phyloP scores from a whole-genome alignment of 2,888 invertebrate species.

The Flexamia atlantica region DNA sequence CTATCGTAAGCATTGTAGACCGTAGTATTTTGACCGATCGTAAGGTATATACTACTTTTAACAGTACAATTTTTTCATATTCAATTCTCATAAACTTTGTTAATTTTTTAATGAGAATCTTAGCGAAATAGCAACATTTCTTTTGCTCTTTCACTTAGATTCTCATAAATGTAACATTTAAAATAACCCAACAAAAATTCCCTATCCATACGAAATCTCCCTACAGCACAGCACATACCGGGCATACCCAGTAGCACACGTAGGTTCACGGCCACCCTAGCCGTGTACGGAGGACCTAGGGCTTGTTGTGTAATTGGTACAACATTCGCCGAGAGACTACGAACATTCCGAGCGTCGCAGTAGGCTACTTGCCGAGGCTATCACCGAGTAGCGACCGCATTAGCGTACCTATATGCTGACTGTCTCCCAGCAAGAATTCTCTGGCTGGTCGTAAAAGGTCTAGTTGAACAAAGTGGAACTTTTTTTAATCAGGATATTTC shows the following conservation, averaged over 20 bases:
- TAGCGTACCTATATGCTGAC: background rate
- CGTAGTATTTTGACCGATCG: too few species aligned
- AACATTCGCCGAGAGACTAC: constrained; percentile 21
- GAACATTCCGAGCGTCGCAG: background rate
- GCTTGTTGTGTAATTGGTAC: constrained; percentile 12
- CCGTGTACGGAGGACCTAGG: background rate
- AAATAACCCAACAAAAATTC: too few species aligned
- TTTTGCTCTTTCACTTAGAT: too few species aligned
- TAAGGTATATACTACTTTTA: too few species aligned
- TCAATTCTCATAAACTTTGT: too few species aligned
- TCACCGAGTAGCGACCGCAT: background rate
- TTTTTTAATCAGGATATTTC: background rate
- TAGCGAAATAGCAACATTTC: too few species aligned
- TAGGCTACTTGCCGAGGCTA: background rate
- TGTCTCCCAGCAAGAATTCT: background rate
- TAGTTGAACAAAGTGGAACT: background rate
- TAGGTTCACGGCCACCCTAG: background rate
- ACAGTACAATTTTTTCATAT: too few species aligned
- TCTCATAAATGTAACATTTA: too few species aligned
- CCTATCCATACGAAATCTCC: too few species aligned
- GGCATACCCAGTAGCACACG: background rate
- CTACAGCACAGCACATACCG: constrained; percentile 1
- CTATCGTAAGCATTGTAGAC: too few species aligned
- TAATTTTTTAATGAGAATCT: too few species aligned
- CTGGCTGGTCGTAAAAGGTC: background rate